Evolutionary conservation across 1,140 invertebrate species (phyloP), one percentile per base, ranked within the genome.

Genomic region (Halyomorpha halys): DNA sequence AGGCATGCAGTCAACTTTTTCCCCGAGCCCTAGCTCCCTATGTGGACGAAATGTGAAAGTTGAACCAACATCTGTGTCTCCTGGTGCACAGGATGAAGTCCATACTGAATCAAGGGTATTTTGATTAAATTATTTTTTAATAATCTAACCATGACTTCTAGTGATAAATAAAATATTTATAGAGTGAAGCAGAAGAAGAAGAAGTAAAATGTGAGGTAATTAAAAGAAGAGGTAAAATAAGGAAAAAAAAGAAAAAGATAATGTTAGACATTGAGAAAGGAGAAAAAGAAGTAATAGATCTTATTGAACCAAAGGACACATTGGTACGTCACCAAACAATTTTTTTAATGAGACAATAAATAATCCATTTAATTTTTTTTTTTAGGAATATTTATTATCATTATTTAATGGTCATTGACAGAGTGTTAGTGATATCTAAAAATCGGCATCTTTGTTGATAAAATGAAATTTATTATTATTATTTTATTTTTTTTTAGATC

Each of bases 171-270:
- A 49, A 49, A 59, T 59, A 25, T 27, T 23, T 51, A 15, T 25
- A 63, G 21, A 51, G 62, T 51, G 62, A 51, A 13, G 34, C 30
- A 54, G 62, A 65, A 23, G 54, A 65, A 13, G 63, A 56, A 47
- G 53, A 23, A 56, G 53, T 5, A 4, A 39, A 39, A 39, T 39
- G 4, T 39, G 54, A 60, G 13, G 30, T 60, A 19, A 21, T 47
- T 21, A 59, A 60, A 18, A 39, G 63, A 39, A 25, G 63, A 60
- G 56, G 56, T 27, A 60, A 60, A 60, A 15, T 59, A 5, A 63
- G 23, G 53, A 56, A 56, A 15, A 56, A 56, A 23, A 25, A 25
- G 15, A 56, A 25, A 23, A 56, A 56, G 23, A 2, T 5, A 25
- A 25, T 15, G 15, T 16, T 23, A 23, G 19, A 19, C 3, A 23